Conservation (phyloP, 2,797 vertebrate genomes). For the Pseudochromis fuscus region DNA sequence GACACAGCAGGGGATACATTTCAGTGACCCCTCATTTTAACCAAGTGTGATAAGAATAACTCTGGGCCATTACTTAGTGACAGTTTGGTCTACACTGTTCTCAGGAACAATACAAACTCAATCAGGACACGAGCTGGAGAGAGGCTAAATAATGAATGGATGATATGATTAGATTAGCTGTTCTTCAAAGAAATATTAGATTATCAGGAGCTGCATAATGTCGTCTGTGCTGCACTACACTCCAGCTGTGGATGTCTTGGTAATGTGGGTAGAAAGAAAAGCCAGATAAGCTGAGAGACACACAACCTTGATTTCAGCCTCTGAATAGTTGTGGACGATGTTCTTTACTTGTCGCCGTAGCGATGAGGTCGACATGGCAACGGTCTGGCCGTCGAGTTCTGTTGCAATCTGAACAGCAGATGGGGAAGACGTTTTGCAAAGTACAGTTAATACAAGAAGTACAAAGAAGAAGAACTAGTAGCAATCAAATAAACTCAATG, state of each 20-base stretch:
- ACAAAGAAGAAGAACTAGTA: conserved; percentile 3
- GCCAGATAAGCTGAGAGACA: conserved; percentile 20
- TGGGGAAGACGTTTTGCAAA: conserved; percentile 53
- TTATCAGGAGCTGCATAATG: conserved; percentile 27
- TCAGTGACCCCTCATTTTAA: conserved; percentile 18
- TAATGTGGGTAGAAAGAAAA: conserved; percentile 25
- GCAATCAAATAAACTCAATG: not conserved
- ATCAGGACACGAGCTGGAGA: conserved; percentile 26
- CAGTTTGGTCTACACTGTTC: conserved; percentile 18
- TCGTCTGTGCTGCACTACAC: conserved; percentile 14
- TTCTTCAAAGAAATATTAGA: conserved; percentile 39
- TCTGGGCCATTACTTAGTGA: conserved; percentile 18
- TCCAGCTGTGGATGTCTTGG: conserved; percentile 3
- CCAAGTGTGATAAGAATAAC: not conserved
- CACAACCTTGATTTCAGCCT: conserved; percentile 95
- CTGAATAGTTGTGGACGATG: conserved; percentile 96
- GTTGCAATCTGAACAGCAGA: conserved; percentile 76
- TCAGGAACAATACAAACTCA: conserved; percentile 27
- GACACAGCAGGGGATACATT: conserved; percentile 15
- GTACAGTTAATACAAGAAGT: conserved; percentile 46
- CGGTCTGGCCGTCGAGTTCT: conserved; percentile 81
- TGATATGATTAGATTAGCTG: conserved; percentile 38
- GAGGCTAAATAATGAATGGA: conserved; percentile 34
- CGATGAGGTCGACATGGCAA: conserved; percentile 96
- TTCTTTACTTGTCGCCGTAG: conserved; percentile 96